Conservation (phyloP, 2,888 invertebrate species). For the Eupithecia inturbata region DNA sequence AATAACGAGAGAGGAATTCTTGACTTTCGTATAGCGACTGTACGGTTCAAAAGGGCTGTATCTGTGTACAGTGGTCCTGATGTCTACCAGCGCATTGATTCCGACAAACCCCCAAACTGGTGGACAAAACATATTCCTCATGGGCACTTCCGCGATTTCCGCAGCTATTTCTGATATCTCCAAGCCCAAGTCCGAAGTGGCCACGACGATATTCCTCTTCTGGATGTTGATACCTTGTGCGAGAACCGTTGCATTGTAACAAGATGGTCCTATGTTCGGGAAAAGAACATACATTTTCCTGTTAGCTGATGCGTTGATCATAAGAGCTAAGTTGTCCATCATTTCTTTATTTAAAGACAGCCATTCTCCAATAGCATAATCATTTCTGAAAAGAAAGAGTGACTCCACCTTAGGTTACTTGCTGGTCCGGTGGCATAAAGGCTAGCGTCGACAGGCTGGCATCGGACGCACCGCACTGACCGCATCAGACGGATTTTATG, state of each 20-base stretch:
- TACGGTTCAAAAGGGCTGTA: constrained; percentile 81
- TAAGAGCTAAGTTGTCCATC: constrained; percentile 73
- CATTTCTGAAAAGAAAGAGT: constrained; percentile 49
- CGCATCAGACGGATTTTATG: too few species aligned
- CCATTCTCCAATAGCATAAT: constrained; percentile 70
- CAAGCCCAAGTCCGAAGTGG: constrained; percentile 83
- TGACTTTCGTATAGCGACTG: constrained; percentile 75
- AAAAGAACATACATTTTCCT: constrained; percentile 78
- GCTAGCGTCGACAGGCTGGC: too few species aligned
- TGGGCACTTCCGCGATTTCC: constrained; percentile 72
- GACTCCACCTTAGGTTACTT: neutral
- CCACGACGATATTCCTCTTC: constrained; percentile 81
- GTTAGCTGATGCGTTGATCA: constrained; percentile 79
- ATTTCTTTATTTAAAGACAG: constrained; percentile 60
- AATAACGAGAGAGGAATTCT: constrained; percentile 77
- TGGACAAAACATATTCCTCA: constrained; percentile 82
- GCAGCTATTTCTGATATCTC: constrained; percentile 71
- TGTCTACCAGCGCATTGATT: constrained; percentile 81
- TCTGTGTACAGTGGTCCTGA: constrained; percentile 80
- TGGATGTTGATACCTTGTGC: constrained; percentile 64
- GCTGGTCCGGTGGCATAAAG: neutral
- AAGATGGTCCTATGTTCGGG: constrained; percentile 82
- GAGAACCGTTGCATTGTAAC: constrained; percentile 83
- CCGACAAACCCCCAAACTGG: constrained; percentile 87
- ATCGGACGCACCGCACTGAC: too few species aligned